phyloP scores from a whole-genome alignment of 2,797 vertebrate genomes.

The Spinus pinus region DNA sequence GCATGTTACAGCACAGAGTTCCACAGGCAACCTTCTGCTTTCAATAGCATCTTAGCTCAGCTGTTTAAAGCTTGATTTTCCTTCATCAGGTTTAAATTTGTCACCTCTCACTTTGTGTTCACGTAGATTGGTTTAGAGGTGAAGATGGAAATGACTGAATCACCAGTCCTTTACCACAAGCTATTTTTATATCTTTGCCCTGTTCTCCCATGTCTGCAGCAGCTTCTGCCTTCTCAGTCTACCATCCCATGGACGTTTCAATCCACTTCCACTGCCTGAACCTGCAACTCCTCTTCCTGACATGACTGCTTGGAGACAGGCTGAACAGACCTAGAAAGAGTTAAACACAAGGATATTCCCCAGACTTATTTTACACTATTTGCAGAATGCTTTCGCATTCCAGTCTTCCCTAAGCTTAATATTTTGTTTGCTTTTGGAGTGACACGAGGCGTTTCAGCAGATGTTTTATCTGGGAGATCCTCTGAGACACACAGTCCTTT shows the following conservation, averaged over 20 bases:
- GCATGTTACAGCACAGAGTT: neutral
- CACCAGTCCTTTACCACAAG: neutral
- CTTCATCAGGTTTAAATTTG: neutral
- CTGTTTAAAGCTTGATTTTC: neutral
- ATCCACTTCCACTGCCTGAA: neutral
- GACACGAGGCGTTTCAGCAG: conserved; percentile 30
- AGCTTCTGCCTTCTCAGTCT: neutral
- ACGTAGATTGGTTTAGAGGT: neutral
- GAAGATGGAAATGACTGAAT: neutral
- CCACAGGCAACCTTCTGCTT: neutral
- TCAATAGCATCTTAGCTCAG: neutral
- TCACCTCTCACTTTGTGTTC: neutral
- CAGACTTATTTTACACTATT: conserved; percentile 34
- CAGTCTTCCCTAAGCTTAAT: conserved; percentile 25
- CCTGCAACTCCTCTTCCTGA: neutral
- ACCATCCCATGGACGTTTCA: neutral
- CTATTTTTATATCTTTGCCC: neutral
- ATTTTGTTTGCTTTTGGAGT: conserved; percentile 64
- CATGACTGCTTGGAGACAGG: neutral
- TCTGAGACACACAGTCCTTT: conserved; percentile 27
- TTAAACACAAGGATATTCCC: neutral
- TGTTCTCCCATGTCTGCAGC: neutral
- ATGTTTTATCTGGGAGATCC: conserved; percentile 58
- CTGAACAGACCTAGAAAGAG: neutral
- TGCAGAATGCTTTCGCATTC: neutral